Percentiles rank a stretch among this genome's conserved stretches.
phyloP scores from a whole-genome alignment of 2,113 vertebrate genomes.

The Helogale parvula region DNA sequence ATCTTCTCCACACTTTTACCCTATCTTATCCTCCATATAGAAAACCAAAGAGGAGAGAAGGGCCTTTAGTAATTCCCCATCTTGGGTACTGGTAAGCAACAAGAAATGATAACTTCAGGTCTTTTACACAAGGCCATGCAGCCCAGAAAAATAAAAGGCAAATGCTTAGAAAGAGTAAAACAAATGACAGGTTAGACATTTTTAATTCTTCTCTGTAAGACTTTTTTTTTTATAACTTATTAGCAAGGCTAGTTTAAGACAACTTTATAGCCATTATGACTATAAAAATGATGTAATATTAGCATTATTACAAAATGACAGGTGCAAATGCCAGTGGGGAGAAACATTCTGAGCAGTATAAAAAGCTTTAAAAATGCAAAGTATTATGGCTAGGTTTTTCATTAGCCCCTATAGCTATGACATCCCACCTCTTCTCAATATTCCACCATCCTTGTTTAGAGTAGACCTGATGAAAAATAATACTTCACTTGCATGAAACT shows the following conservation, averaged over 20 bases:
- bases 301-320: slow-evolving; percentile 21
- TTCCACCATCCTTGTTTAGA: slow-evolving; percentile 12
- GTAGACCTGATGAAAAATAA: background rate
- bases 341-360: background rate
- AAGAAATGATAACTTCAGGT: background rate
- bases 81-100: background rate
- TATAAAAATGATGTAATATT: slow-evolving; percentile 10
- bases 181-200: background rate
- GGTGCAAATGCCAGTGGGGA: background rate
- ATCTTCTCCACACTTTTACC: background rate
- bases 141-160: background rate
- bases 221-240: background rate
- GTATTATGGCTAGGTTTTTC: background rate
- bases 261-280: background rate
- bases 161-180: slow-evolving; percentile 42
- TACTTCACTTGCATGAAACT: background rate
- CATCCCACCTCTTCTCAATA: background rate
- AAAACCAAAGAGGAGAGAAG: background rate
- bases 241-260: slow-evolving; percentile 33
- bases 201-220: background rate
- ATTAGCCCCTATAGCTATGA: background rate
- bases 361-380: slow-evolving; percentile 33
- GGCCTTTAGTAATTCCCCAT: background rate
- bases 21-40: background rate
- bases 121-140: background rate